Base-by-base conservation (phyloP, 2,888 invertebrate species). In the Chalcis sispes region DNA sequence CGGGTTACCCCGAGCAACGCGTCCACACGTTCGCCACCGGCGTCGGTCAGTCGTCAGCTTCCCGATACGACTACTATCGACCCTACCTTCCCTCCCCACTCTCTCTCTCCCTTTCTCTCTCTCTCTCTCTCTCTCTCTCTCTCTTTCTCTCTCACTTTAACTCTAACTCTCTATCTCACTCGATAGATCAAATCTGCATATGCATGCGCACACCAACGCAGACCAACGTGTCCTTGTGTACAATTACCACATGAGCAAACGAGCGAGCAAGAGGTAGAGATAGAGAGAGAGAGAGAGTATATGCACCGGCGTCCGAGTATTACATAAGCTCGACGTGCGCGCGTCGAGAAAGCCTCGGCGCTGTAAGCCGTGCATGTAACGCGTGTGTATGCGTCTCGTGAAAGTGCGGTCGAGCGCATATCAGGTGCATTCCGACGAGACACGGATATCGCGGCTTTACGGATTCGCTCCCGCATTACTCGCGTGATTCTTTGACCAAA, bases 381-480 rank as follows among this genome's bases (percentile, higher is more conserved):
- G 42, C 46, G 29, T 3, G 18, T 46, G n/a, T n/a, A n/a, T n/a
- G n/a, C n/a, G n/a, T 20, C 71, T 54, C 80, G 85, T 83, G 85
- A 86, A 86, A 86, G 86, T 83, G 78, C 71, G 23, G 32, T 58
- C 32, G n/a, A 10, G 48, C 64, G 71, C 67, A 72, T 79, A 79
- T 82, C 82, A 79, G 74, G 76, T 79, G 79, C 82, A 82, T 84
- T 84, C 81, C 81, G 56, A n/a, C 77, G 72, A 79, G 79, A 77
- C 79, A 72, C 67, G 46, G 36, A 32, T 36, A 18, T 13, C 36
- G 36, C 36, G 23, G 5, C 8, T 8, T 8, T 5, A 8, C 32
- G 29, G 13, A 61, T 25, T 20, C 36, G 54, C 27, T 13, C 23
- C 1, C 2, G 20, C 25, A 5, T n/a, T n/a, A n/a, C n/a, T n/a